phyloP scores from a whole-genome alignment of 1,140 invertebrate species.

The Lepidurus apus region DNA sequence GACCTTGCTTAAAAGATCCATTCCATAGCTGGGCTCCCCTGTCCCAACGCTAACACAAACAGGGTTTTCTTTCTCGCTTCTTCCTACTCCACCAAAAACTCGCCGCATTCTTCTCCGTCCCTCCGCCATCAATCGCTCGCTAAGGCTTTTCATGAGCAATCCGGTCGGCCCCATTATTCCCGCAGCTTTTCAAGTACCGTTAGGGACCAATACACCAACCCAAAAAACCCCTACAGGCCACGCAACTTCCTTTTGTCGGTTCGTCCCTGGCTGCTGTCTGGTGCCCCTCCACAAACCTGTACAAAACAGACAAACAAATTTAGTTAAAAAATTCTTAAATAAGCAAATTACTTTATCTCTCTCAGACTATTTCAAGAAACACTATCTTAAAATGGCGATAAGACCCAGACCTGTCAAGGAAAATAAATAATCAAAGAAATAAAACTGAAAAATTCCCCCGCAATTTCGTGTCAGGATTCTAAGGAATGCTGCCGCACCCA shows the following conservation, averaged over 20 bases:
- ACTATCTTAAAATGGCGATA: neutral
- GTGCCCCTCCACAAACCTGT: neutral
- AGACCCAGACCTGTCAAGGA: neutral
- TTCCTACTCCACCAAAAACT: neutral
- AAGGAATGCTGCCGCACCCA: conserved; percentile 17
- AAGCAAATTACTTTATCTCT: neutral
- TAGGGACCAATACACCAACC: conserved; percentile 18
- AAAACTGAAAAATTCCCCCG: neutral
- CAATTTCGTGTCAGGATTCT: neutral
- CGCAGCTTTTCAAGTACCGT: conserved; percentile 14
- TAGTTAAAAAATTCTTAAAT: neutral
- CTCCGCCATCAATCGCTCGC: neutral
- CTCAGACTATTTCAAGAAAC: neutral
- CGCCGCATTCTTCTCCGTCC: too few relatives aligned
- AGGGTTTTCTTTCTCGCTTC: neutral
- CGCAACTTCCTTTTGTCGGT: conserved; percentile 18
- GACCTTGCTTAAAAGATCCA: conserved; percentile 7
- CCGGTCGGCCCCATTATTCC: conserved; percentile 17
- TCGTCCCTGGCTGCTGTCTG: neutral
- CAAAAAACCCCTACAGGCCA: conserved; percentile 3
- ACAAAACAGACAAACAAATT: neutral
- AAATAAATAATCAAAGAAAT: neutral
- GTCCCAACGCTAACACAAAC: neutral
- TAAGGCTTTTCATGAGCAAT: conserved; percentile 9
- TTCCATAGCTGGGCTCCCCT: neutral